Evolutionary conservation across 2,113 vertebrate species (phyloP).

Genomic region (Sylvietta virens): DNA sequence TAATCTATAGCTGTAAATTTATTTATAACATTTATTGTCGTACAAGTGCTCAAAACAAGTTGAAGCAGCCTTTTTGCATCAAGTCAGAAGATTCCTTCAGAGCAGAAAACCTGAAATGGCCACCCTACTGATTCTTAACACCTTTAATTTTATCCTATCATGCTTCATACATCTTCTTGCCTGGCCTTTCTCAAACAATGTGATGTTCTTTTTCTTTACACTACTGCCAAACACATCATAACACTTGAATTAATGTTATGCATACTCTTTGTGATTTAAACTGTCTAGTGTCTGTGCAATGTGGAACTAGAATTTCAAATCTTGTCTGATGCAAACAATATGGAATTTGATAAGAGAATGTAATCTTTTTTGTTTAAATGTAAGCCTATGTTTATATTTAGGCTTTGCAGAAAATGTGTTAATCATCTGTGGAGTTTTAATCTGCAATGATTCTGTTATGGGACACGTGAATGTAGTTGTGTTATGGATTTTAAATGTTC

Average conservation of each 20-base stretch:
- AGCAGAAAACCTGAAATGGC: not conserved
- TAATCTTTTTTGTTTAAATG: not conserved
- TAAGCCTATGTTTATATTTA: not conserved
- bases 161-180: not conserved
- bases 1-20: not conserved
- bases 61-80: not conserved
- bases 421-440: constrained; percentile 29
- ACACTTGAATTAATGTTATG: not conserved
- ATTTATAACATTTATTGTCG: not conserved
- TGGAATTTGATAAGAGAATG: not conserved
- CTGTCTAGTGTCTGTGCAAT: not conserved
- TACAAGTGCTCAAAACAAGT: not conserved
- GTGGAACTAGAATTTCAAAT: not conserved
- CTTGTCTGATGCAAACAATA: not conserved
- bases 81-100: not conserved
- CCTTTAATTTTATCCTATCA: not conserved
- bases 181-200: not conserved
- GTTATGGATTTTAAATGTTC: constrained; percentile 30
- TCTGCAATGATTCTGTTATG: constrained; percentile 25
- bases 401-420: not conserved
- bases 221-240: not conserved
- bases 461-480: constrained; percentile 26
- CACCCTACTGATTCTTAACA: not conserved
- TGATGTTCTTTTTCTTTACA: not conserved
- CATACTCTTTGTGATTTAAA: not conserved